Base-by-base conservation (phyloP, 2,113 vertebrate species). In the Dipodomys ordii region DNA sequence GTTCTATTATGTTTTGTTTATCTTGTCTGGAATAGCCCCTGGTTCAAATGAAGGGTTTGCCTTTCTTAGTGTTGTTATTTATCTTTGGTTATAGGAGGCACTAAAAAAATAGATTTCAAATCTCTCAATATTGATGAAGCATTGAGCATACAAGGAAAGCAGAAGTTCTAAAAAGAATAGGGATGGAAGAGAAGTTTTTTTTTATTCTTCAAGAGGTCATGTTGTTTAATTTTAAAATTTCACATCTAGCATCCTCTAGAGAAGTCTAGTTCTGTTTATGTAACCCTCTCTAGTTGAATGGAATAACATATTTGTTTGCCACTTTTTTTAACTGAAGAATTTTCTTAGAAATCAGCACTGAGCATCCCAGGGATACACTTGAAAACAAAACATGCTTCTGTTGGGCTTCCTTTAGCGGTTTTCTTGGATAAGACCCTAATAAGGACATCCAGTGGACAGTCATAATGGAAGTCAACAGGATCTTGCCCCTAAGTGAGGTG, bases 401-500 rank as follows among this genome's bases (percentile, higher is more conserved):
- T 68, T 93, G 87, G 18, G 0, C 44, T 23, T 91, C 78, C 78
- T 76, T 94, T 44, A 72, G n/a, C 64, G 80, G 32, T 92, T 97
- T 96, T 93, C 49, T 68, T 22, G 60, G 76, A 46, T 94, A 95
- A 96, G 25, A 79, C 13, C 53, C 4, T 93, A 93, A 67, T 87
- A 94, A 92, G 87, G 88, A 80, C 88, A 92, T 93, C 92, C 57
- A 93, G 69, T 39, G 76, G 71, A 69, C 67, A 93, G 12, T 39
- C 69, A n/a, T 65, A 96, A 74, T 13, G 6, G 60, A 96, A 96
- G 78, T 88, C 90, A 97, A 97, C 87, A 95, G 18, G 87, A 18
- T 88, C 94, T 94, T 96, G 68, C 62, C 93, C 89, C 89, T 96
- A 81, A 87, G 69, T 72, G 62, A 60, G 10, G 73, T 69, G 87